Evolutionary conservation across 2,113 vertebrate genomes (phyloP).

Genomic region (Craseonycteris thonglongyai): DNA sequence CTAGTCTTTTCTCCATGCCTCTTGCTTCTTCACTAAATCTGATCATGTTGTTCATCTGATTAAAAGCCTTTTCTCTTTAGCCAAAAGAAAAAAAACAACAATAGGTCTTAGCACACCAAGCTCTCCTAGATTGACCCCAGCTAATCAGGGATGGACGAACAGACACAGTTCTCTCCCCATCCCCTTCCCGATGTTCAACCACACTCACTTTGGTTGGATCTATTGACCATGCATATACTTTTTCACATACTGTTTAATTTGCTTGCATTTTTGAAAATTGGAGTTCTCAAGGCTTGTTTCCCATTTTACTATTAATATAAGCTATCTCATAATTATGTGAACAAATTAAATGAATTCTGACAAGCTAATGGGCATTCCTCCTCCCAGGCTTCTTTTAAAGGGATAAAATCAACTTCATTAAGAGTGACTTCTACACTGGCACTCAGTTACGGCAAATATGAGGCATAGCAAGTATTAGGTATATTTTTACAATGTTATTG

Average conservation of each 20-base stretch:
- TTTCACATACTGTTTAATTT: not conserved
- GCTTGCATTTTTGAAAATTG: not conserved
- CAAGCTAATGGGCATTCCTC: not conserved
- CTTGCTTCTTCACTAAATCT: not conserved
- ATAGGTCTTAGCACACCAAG: not conserved
- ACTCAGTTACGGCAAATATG: not conserved
- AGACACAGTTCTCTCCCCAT: no score
- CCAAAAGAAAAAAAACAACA: no score
- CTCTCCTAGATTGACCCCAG: not conserved
- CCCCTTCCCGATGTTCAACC: not conserved
- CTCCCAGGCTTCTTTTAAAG: not conserved
- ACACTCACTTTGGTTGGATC: not conserved
- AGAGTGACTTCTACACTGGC: not conserved
- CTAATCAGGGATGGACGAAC: not conserved
- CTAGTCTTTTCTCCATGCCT: not conserved
- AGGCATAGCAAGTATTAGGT: not conserved
- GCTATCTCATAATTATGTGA: not conserved
- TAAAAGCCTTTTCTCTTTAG: not conserved
- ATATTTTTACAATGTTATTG: not conserved
- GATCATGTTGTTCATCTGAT: not conserved
- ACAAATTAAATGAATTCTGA: not conserved
- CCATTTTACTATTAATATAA: not conserved
- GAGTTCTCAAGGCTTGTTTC: not conserved
- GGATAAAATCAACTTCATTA: not conserved
- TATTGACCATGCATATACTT: not conserved